A percentile compares a stretch with the other conserved stretches of the same genome.
Evolutionary conservation across 2,797 vertebrate genomes (phyloP).

Genomic region (Steatocranus sp.): DNA sequence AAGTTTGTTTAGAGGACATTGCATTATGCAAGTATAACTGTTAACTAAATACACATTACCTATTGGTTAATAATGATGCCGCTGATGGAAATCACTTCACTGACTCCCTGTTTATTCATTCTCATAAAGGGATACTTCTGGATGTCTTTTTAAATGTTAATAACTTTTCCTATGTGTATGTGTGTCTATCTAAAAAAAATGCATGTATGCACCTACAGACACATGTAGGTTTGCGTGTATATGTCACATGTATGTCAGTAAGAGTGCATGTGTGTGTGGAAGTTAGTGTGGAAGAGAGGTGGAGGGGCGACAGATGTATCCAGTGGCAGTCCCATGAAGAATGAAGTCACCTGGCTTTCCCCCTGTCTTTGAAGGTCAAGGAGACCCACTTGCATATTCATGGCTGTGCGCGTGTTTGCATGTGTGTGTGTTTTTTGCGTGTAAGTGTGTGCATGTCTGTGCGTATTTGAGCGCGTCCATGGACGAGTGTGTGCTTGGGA

Average conservation of each 20-base stretch:
- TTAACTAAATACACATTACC: background rate
- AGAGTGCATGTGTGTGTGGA: slow-evolving; percentile 4
- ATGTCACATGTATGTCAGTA: slow-evolving; percentile 45
- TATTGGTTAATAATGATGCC: background rate
- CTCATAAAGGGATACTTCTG: background rate
- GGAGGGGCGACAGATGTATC: slow-evolving; percentile 51
- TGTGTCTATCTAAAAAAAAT: background rate
- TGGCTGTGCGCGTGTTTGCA: slow-evolving; percentile 56
- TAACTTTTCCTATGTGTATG: background rate
- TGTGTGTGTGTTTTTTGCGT: background rate
- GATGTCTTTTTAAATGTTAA: background rate
- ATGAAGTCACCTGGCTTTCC: slow-evolving; percentile 85
- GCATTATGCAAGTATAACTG: background rate
- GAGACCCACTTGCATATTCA: slow-evolving; percentile 99
- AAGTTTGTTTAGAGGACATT: background rate
- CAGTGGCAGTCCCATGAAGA: slow-evolving; percentile 74
- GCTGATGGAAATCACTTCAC: background rate
- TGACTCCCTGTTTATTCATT: background rate
- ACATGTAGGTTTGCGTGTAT: slow-evolving; percentile 32
- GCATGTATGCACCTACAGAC: slow-evolving; percentile 10
- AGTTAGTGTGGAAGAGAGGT: background rate
- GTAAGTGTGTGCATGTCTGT: slow-evolving; percentile 1
- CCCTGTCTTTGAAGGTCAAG: slow-evolving; percentile 95
- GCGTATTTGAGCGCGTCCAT: slow-evolving; percentile 29
- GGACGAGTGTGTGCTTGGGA: slow-evolving; percentile 63